These are phyloP conservation scores for Gallinago stenura DNA, from an alignment of 2,797 vertebrate species.

Conservation along the genomic window DNA sequence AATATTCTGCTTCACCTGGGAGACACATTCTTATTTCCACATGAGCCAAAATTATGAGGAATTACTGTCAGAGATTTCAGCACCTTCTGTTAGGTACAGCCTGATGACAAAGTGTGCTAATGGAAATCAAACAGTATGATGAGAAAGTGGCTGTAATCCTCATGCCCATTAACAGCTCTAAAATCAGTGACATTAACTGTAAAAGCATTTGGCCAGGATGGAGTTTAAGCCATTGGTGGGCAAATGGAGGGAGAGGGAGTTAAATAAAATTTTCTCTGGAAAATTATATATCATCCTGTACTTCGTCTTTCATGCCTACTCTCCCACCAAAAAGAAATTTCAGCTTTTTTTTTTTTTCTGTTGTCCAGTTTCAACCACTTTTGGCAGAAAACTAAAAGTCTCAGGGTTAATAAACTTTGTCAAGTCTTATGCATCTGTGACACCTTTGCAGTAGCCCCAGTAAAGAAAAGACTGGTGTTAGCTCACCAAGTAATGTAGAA, in stretches of 20 bases:
- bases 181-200: background rate
- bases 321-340: background rate
- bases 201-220: background rate
- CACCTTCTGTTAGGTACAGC: background rate
- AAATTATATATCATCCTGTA: background rate
- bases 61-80: conserved; percentile 13
- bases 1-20: background rate
- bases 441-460: background rate
- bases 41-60: background rate
- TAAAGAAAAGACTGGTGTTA: background rate
- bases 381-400: background rate
- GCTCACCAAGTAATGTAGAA: background rate
- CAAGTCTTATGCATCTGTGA: background rate
- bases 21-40: background rate
- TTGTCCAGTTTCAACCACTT: background rate
- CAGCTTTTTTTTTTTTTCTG: background rate
- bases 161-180: background rate
- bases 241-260: background rate
- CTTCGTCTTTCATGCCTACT: background rate
- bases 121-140: background rate
- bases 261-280: background rate
- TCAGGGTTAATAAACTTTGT: background rate
- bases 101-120: background rate
- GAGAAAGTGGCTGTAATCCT: conserved; percentile 12
- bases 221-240: background rate